phyloP scores from a whole-genome alignment of 2,888 invertebrate genomes.

The Notodonta ziczac region DNA sequence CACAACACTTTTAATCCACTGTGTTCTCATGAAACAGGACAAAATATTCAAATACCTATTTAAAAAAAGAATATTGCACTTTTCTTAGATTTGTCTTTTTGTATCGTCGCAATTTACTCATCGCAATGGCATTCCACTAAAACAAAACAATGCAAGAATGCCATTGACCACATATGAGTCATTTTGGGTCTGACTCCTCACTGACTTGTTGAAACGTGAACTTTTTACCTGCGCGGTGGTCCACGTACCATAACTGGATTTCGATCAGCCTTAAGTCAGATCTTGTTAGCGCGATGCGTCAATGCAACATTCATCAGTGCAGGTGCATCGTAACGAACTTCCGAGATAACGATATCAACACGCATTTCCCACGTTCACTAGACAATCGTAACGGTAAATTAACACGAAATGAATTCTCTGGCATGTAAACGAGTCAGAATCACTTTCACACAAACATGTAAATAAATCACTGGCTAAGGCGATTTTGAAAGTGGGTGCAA shows the following conservation, averaged over 20 bases:
- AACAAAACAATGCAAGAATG: slow-evolving; percentile 76
- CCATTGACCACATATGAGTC: slow-evolving; percentile 74
- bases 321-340: slow-evolving; percentile 78
- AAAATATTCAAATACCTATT: slow-evolving; percentile 18
- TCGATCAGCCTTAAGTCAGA: slow-evolving; percentile 49
- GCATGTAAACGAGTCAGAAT: slow-evolving; percentile 60
- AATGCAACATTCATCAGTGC: slow-evolving; percentile 65
- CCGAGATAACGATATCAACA: slow-evolving; percentile 58
- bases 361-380: slow-evolving; percentile 64
- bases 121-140: slow-evolving; percentile 67
- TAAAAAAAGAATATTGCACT: slow-evolving; percentile 37
- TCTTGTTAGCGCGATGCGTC: slow-evolving; percentile 56
- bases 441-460: slow-evolving; percentile 74
- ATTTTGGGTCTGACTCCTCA: slow-evolving; percentile 70
- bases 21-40: slow-evolving; percentile 31
- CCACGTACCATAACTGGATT: slow-evolving; percentile 63
- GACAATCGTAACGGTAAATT: slow-evolving; percentile 71
- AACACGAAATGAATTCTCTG: slow-evolving; percentile 55
- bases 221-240: slow-evolving; percentile 62
- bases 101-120: slow-evolving; percentile 61
- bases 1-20: slow-evolving; percentile 17
- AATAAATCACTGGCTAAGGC: slow-evolving; percentile 46
- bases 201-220: slow-evolving; percentile 52
- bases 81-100: slow-evolving; percentile 40
- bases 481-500: slow-evolving; percentile 72